Conservation (phyloP, 1,140 invertebrate species). For the Drosophila gunungcola region DNA sequence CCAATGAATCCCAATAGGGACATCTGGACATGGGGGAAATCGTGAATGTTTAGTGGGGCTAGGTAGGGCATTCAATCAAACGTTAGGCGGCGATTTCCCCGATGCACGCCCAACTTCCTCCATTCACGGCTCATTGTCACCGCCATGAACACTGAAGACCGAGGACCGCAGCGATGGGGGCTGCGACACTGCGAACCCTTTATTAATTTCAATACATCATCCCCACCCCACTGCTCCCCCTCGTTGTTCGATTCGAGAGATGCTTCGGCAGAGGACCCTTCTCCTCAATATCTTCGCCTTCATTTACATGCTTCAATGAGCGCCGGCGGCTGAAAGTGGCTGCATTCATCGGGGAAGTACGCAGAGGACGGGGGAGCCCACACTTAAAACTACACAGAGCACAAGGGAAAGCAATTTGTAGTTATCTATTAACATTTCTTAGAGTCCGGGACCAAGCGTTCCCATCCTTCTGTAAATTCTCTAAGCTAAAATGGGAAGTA, state of each 20-base stretch:
- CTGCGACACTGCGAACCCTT: conserved; percentile 53
- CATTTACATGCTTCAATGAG: conserved; percentile 53
- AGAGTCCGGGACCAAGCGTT: too few species aligned
- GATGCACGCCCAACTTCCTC: conserved; percentile 34
- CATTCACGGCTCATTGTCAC: conserved; percentile 73
- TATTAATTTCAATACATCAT: conserved; percentile 76
- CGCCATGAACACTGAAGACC: conserved; percentile 23
- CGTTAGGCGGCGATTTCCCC: conserved; percentile 46
- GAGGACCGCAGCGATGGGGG: conserved; percentile 19
- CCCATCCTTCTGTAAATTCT: not conserved
- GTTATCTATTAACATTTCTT: not conserved
- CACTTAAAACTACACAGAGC: conserved; percentile 15
- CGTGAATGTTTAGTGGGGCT: not conserved
- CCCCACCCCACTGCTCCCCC: conserved; percentile 9
- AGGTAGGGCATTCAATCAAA: conserved; percentile 48
- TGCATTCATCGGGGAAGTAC: conserved; percentile 53
- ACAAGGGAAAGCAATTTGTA: not conserved
- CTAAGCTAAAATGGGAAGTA: too few species aligned
- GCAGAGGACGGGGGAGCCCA: conserved; percentile 10
- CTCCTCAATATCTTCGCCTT: conserved; percentile 20
- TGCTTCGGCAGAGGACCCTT: conserved; percentile 46
- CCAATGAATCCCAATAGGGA: conserved; percentile 28
- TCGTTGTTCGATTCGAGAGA: conserved; percentile 4
- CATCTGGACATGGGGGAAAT: conserved; percentile 8
- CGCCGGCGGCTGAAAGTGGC: conserved; percentile 35